Evolutionary conservation across 2,888 invertebrate species (phyloP).

Genomic region (Drosophila borealis): DNA sequence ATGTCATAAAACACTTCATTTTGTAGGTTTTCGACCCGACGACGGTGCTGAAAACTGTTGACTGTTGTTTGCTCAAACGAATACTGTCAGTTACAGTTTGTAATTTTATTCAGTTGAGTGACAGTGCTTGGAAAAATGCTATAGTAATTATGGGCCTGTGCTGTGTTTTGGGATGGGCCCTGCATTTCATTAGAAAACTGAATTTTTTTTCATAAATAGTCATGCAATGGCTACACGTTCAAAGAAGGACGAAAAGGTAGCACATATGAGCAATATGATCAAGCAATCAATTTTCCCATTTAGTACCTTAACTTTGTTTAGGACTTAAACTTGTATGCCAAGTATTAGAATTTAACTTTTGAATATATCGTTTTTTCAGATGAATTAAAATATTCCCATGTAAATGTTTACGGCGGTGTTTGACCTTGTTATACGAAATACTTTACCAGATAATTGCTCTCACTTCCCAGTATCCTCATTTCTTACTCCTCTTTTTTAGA

Average conservation of each 20-base stretch:
- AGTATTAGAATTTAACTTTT: no score
- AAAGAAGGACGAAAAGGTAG: not conserved
- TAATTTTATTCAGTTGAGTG: slow-evolving; percentile 59
- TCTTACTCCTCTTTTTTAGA: no score
- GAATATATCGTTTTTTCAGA: no score
- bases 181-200: slow-evolving; percentile 32
- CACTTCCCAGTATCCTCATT: no score
- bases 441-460: not conserved
- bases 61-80: slow-evolving; percentile 46
- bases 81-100: slow-evolving; percentile 66
- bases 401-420: no score
- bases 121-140: slow-evolving; percentile 58
- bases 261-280: no score
- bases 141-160: slow-evolving; percentile 50
- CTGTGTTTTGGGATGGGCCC: slow-evolving; percentile 22
- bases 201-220: slow-evolving; percentile 32
- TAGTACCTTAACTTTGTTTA: no score
- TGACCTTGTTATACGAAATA: no score
- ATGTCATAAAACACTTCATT: slow-evolving; percentile 80
- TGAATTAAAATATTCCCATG: no score
- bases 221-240: slow-evolving; percentile 29
- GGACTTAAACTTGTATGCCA: no score
- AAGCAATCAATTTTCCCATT: no score
- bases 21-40: slow-evolving; percentile 35
- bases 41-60: slow-evolving; percentile 25